Percentiles rank a stretch among this genome's conserved stretches.
Conservation (phyloP, 2,888 invertebrate species). For the Automeris io region DNA sequence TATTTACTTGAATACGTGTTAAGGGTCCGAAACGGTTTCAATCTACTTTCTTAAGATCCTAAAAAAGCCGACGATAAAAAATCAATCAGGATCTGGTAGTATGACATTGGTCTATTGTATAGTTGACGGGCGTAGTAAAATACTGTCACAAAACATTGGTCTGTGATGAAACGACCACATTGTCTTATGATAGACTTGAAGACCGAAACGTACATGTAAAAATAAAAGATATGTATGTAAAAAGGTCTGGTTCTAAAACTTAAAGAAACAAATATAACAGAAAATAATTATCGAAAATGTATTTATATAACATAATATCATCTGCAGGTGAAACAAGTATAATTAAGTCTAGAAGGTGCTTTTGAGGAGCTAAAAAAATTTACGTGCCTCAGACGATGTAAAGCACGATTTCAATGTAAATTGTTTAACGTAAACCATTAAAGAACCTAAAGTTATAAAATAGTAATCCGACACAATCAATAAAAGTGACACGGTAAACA, state of each 20-base stretch:
- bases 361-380: no score
- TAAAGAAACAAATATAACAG: background rate
- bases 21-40: slow-evolving; percentile 48
- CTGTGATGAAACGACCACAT: slow-evolving; percentile 54
- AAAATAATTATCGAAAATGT: no score
- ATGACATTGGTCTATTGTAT: slow-evolving; percentile 64
- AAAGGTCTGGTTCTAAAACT: slow-evolving; percentile 39
- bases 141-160: slow-evolving; percentile 51
- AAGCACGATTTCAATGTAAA: no score
- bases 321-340: no score
- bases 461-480: no score
- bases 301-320: no score
- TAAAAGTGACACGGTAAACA: no score
- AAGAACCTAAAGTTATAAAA: slow-evolving; percentile 11
- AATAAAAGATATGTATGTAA: slow-evolving; percentile 30
- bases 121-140: slow-evolving; percentile 60
- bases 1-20: slow-evolving; percentile 5
- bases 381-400: no score
- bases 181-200: slow-evolving; percentile 50
- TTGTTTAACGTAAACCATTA: no score
- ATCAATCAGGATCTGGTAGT: slow-evolving; percentile 66
- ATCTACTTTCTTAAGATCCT: slow-evolving; percentile 45
- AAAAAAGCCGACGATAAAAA: slow-evolving; percentile 56
- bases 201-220: slow-evolving; percentile 25
- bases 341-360: no score